Percentiles rank a stretch among this genome's conserved stretches.
Conservation (phyloP, 2,888 invertebrate genomes). For the Parnassius apollo region DNA sequence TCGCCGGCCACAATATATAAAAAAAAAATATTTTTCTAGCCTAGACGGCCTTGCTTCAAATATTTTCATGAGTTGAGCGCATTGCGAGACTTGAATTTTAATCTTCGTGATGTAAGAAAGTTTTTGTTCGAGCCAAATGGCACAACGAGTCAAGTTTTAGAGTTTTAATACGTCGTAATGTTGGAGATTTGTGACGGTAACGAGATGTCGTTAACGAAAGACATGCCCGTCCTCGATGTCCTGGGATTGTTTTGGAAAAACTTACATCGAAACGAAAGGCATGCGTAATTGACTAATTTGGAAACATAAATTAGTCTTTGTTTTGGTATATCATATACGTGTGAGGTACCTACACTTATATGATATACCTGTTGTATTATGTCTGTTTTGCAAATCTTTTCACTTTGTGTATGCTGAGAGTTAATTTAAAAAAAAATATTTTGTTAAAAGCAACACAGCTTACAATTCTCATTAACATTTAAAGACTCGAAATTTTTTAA, state of each 20-base stretch:
- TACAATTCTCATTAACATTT: no score
- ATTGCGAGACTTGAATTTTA: slow-evolving; percentile 71
- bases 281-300: slow-evolving; percentile 49
- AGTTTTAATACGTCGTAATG: slow-evolving; percentile 80
- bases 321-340: neutral
- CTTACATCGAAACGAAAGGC: slow-evolving; percentile 33
- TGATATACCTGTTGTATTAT: no score
- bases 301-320: slow-evolving; percentile 27
- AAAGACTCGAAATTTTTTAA: no score
- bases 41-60: slow-evolving; percentile 29
- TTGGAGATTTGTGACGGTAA: slow-evolving; percentile 76
- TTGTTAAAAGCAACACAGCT: no score
- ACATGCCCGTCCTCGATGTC: slow-evolving; percentile 51
- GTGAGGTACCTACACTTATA: no score
- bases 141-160: slow-evolving; percentile 69
- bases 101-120: slow-evolving; percentile 74
- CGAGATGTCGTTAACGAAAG: slow-evolving; percentile 69
- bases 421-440: no score
- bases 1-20: neutral
- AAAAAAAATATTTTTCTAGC: slow-evolving; percentile 15
- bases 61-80: slow-evolving; percentile 40
- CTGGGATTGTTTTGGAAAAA: slow-evolving; percentile 55
- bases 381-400: no score
- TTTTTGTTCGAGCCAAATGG: slow-evolving; percentile 73
- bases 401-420: no score